Evolutionary conservation across 2,113 vertebrate genomes (phyloP), one percentile per base, ranked within the genome.

Genomic region (Ammodytes dubius): DNA sequence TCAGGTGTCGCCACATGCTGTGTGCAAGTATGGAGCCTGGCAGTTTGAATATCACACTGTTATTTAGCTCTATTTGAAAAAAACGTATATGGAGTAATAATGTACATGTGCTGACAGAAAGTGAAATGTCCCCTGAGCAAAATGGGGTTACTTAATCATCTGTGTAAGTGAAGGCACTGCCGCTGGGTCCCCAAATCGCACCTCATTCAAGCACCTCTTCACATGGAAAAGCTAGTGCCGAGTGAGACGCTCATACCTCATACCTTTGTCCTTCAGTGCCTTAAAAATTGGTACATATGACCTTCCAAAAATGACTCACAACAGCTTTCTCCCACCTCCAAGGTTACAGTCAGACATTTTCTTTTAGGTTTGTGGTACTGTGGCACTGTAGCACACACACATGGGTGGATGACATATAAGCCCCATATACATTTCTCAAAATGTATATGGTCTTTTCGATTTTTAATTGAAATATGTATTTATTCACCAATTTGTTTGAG

Each of bases 141-240:
- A 57, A 81, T 74, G 45, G 14, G 37, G 46, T 52, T 57, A 56
- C 70, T 69, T 45, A 63, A 59, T 76, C 45, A 79, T 66, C 52
- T 73, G 11, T 79, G 58, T 58, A 35, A 80, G 5, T 60, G 42
- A 65, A 64, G 12, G 53, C 13, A 12, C 45, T 37, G 77, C 64
- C 27, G 77, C 64, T 1, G 6, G 43, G 52, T 65, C 64, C 79
- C 58, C 19, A 14, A 76, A 65, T 77, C 67, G 74, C 87, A 85
- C 64, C n/a, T 88, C 72, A 70, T 88, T 74, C 7, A 40, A 61
- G 59, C 76, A 70, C 49, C 58, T 70, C 64, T 88, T 67, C 49
- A 77, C n/a, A 72, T 39, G n/a, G 35, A 58, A 57, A 64, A 50
- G 10, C 9, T n/a, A 50, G 45, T n/a, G 4, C 52, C n/a, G 10